Conservation (phyloP, 2,797 vertebrate species). For the Odontamblyopus lacepedii region DNA sequence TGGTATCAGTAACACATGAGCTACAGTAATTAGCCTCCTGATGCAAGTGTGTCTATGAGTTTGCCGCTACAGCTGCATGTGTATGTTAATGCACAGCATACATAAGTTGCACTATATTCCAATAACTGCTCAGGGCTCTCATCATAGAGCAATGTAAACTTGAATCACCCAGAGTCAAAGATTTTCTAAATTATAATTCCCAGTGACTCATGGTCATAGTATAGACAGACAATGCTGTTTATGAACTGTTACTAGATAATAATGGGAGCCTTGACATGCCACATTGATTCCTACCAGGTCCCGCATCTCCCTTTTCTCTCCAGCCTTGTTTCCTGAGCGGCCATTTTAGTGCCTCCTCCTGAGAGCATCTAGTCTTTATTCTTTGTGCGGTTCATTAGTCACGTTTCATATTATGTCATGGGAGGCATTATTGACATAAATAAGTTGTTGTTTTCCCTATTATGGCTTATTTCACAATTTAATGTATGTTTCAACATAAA, state of each 20-base stretch:
- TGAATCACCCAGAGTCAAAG: constrained; percentile 49
- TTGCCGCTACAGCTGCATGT: constrained; percentile 27
- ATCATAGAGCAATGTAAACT: constrained; percentile 55
- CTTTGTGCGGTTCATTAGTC: background rate
- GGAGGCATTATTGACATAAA: background rate
- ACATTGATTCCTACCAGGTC: constrained; percentile 56
- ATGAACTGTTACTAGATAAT: constrained; percentile 58
- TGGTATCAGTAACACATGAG: constrained; percentile 78
- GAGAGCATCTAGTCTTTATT: constrained; percentile 13
- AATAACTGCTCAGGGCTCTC: constrained; percentile 55
- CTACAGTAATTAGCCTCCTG: constrained; percentile 77
- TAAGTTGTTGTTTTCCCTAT: constrained; percentile 16
- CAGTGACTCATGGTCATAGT: constrained; percentile 55
- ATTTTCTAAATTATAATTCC: constrained; percentile 58
- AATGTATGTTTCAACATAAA: background rate
- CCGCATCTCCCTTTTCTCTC: constrained; percentile 53
- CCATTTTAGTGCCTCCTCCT: constrained; percentile 33
- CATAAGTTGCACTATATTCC: constrained; percentile 42
- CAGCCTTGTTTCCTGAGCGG: constrained; percentile 37
- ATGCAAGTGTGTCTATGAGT: constrained; percentile 60
- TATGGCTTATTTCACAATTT: background rate
- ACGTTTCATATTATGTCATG: background rate
- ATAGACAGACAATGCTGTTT: constrained; percentile 62
- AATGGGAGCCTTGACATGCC: constrained; percentile 59
- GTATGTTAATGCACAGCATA: constrained; percentile 45